Conservation (phyloP, 1,140 invertebrate species). For the Tribolium castaneum region DNA sequence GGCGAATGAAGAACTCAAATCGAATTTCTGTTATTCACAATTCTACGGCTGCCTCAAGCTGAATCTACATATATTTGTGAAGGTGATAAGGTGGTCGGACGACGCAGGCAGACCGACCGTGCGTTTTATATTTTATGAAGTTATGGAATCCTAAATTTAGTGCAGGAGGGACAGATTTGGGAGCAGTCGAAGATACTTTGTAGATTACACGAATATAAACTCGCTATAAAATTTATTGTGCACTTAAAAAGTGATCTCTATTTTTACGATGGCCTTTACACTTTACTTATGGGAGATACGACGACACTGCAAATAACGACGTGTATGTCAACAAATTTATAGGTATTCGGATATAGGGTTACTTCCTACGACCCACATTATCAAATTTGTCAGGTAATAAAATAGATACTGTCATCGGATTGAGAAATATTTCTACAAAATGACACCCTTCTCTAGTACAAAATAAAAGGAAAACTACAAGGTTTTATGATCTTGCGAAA, state of each 20-base stretch:
- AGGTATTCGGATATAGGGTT: neutral
- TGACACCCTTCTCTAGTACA: neutral
- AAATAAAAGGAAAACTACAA: neutral
- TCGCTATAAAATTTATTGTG: slow-evolving; percentile 45
- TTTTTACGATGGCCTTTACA: slow-evolving; percentile 46
- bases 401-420: neutral
- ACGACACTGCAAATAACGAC: slow-evolving; percentile 45
- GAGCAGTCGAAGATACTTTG: slow-evolving; percentile 11
- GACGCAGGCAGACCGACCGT: slow-evolving; percentile 50
- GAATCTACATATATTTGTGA: slow-evolving; percentile 62
- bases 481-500: neutral
- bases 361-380: neutral
- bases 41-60: slow-evolving; percentile 51
- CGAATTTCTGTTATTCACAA: slow-evolving; percentile 62
- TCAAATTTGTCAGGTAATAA: slow-evolving; percentile 32
- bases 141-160: slow-evolving; percentile 46
- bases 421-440: neutral
- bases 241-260: slow-evolving; percentile 49
- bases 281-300: slow-evolving; percentile 36
- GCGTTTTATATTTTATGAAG: slow-evolving; percentile 54
- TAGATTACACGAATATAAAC: slow-evolving; percentile 21
- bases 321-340: slow-evolving; percentile 49
- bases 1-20: slow-evolving; percentile 61
- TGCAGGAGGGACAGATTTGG: neutral
- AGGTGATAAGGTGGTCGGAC: slow-evolving; percentile 57